These are phyloP conservation scores for Eurytoma adleriae DNA, from an alignment of 2,888 invertebrate species.

Conservation along the genomic window DNA sequence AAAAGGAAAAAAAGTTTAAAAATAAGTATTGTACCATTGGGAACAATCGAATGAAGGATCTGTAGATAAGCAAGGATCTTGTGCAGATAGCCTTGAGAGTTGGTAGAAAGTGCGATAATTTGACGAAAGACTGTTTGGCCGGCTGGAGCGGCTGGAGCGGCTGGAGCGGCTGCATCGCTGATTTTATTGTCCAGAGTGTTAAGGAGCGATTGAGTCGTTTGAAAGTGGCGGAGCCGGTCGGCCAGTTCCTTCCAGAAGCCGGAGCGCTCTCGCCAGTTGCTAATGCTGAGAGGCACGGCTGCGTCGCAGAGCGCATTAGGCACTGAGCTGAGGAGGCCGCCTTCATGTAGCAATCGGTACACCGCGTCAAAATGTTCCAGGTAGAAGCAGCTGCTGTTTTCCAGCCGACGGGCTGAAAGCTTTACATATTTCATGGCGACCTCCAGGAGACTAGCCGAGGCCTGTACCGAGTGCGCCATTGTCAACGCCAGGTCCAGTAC, in stretches of 20 bases:
- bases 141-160: slow-evolving; percentile 36
- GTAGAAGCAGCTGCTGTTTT: slow-evolving; percentile 16
- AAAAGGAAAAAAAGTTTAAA: neutral
- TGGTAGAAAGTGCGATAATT: slow-evolving; percentile 61
- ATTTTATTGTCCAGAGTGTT: slow-evolving; percentile 17
- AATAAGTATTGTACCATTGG: slow-evolving; percentile 54
- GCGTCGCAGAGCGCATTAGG: slow-evolving; percentile 65
- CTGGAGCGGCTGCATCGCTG: neutral
- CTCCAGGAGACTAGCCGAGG: slow-evolving; percentile 67
- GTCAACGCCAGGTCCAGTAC: slow-evolving; percentile 72
- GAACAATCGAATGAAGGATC: slow-evolving; percentile 65
- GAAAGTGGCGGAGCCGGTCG: slow-evolving; percentile 57
- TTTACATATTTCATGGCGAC: slow-evolving; percentile 70
- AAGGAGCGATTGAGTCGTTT: slow-evolving; percentile 6
- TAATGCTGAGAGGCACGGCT: slow-evolving; percentile 62
- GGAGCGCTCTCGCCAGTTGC: slow-evolving; percentile 64
- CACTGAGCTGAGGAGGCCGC: slow-evolving; percentile 60
- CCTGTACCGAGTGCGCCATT: slow-evolving; percentile 59
- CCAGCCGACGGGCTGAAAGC: slow-evolving; percentile 55
- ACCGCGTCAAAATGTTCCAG: slow-evolving; percentile 43
- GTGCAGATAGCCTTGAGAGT: slow-evolving; percentile 63
- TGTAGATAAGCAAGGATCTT: slow-evolving; percentile 64
- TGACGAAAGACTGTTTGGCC: slow-evolving; percentile 60
- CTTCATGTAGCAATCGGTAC: slow-evolving; percentile 45
- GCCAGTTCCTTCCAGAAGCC: slow-evolving; percentile 66